These are phyloP conservation scores for Sebastiscus albofasciatus DNA, from an alignment of 2,797 vertebrate genomes.

Conservation along the genomic window DNA sequence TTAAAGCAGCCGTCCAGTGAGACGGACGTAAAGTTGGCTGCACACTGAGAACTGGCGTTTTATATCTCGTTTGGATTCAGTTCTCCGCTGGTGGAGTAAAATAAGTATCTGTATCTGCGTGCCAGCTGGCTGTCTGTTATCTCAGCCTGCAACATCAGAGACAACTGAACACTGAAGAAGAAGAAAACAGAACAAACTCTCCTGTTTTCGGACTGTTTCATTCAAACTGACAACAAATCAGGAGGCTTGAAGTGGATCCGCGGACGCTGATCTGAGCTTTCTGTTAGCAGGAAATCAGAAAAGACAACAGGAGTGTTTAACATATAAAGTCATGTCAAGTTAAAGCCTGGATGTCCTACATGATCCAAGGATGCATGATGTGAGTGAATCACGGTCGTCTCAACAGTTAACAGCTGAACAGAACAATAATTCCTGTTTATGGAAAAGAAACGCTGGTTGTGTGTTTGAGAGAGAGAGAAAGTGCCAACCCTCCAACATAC, in stretches of 20 bases:
- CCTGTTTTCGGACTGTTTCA: not conserved
- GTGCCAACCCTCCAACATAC: conserved; percentile 56
- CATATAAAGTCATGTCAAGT: not conserved
- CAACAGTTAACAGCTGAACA: conserved; percentile 1
- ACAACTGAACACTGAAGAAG: conserved; percentile 2
- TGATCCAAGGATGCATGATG: not conserved
- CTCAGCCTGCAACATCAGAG: not conserved
- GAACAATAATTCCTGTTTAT: conserved; percentile 3
- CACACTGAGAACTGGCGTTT: conserved; percentile 4
- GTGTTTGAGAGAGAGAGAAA: conserved; percentile 30
- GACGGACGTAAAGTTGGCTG: conserved; percentile 12
- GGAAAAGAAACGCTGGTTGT: conserved; percentile 14
- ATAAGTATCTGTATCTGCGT: not conserved
- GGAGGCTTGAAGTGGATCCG: not conserved
- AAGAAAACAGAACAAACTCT: not conserved
- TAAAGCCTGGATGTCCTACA: not conserved
- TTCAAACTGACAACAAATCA: conserved; percentile 7
- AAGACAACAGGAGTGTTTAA: not conserved
- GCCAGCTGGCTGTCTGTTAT: conserved; percentile 1
- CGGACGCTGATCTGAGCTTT: not conserved
- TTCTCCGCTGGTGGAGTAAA: not conserved
- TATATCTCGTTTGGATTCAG: not conserved
- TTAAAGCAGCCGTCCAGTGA: not conserved
- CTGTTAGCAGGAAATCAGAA: not conserved
- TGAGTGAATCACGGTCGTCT: not conserved